Evolutionary conservation across 2,888 invertebrate genomes (phyloP), one percentile per base, ranked within the genome.

Genomic region (Thumatha senex): DNA sequence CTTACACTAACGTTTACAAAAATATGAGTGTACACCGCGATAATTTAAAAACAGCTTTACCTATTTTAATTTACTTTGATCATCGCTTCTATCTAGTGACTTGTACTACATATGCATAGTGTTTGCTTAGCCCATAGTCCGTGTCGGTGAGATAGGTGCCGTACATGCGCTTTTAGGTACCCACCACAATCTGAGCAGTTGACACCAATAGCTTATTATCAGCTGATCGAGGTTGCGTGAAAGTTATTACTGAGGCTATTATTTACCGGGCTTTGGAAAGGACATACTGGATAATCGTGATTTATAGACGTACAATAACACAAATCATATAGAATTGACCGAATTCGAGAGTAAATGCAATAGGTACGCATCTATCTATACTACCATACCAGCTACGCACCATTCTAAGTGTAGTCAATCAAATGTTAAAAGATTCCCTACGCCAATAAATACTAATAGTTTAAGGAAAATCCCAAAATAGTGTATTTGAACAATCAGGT

Each of bases 121-220:
- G 83, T 89, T 89, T 89, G 88, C 82, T 83, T 80, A 87, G 88
- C 82, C 86, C 84, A 75, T 81, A 78, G 84, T 78, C 84, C 82
- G 85, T 82, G 86, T 87, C 84, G 73, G 75, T 63, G 67, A 86
- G 87, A 89, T 89, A 89, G 89, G 86, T 84, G 81, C 83, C 81
- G 83, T 87, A 89, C 89, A 89, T 85, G 86, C 88, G 85, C 89
- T 86, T 89, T 89, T 87, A 89, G 87, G 81, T 85, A 79, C 82
- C 82, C 75, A 72, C 77, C 72, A 83, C 83, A 82, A 84, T 87
- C 86, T 84, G 73, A 74, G 78, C 78, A 77, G 81, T 86, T 86
- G 89, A 84, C 89, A 90, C 89, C 89, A 89, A 90, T 88, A 88
- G 78, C 79, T 86, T 89, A 89, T 89, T 90, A 89, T 89, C 90